Percentiles rank a stretch among this genome's conserved stretches.
phyloP scores from a whole-genome alignment of 1,140 invertebrate genomes.

The Probaryconus sp. region DNA sequence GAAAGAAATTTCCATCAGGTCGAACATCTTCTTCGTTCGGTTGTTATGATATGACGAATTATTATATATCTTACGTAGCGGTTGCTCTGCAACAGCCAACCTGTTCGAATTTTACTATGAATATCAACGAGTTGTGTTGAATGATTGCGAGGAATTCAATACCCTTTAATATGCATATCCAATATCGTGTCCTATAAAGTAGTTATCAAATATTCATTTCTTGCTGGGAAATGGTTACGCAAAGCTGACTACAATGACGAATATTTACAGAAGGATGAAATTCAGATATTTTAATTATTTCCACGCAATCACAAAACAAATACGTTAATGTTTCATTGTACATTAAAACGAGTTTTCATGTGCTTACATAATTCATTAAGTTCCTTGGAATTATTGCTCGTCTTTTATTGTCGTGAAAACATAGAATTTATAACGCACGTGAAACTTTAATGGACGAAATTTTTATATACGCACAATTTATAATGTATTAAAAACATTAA shows the following conservation, averaged over 20 bases:
- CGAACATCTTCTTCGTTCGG: too few relatives aligned
- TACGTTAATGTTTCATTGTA: conserved; percentile 31
- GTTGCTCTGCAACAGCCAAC: conserved; percentile 22
- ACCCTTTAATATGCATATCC: conserved; percentile 59
- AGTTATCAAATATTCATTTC: conserved; percentile 61
- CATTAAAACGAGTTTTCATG: not conserved
- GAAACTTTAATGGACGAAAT: too few relatives aligned
- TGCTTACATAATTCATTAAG: conserved; percentile 26
- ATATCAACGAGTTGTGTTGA: conserved; percentile 59
- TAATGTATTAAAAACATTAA: too few relatives aligned
- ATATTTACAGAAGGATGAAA: conserved; percentile 30
- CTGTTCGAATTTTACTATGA: conserved; percentile 58
- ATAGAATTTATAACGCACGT: too few relatives aligned
- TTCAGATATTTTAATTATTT: conserved; percentile 49
- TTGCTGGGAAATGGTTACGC: conserved; percentile 30
- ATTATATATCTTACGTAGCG: conserved; percentile 24
- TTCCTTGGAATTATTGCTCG: conserved; percentile 6
- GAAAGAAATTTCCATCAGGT: not conserved
- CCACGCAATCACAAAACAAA: conserved; percentile 14
- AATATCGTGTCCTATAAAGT: conserved; percentile 54
- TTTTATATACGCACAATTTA: too few relatives aligned
- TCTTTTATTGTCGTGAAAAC: conserved; percentile 24
- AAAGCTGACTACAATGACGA: conserved; percentile 28
- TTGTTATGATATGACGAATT: conserved; percentile 11
- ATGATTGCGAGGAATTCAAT: conserved; percentile 56